Base-by-base conservation (phyloP, 1,140 invertebrate genomes). In the Calliphora vicina region DNA sequence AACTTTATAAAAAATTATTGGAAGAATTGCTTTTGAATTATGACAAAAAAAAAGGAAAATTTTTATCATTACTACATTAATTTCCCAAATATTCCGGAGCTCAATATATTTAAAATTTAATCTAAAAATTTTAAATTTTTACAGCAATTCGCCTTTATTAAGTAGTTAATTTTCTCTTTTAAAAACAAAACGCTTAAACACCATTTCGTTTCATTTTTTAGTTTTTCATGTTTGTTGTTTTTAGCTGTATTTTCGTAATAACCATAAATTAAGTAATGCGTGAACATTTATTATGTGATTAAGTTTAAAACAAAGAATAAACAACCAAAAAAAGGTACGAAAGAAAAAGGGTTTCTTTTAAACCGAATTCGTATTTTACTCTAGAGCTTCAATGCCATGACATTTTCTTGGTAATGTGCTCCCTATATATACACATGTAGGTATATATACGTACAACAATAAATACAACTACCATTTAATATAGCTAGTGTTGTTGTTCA, bases 221-320 rank as follows among this genome's bases (percentile, higher is more conserved):
- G 0, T 35, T 35, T 35, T 35, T 35, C 10, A 5, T 35, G 35
- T n/a, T n/a, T 57, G 50, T 57, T 67, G 57, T 67, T 67, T 3
- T 67, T 67, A 23, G 17, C 35, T 8, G 6, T 20, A 23, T 67
- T 67, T 57, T 67, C 23, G 74, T 43, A 78, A 42, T 78, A 78
- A 78, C 74, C 35, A 78, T 78, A 78, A 78, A 78, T 78, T 78
- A 78, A 78, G 74, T 78, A 78, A 78, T 78, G 74, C 74, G 35
- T 78, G 35, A 78, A 78, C 74, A 78, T 78, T 78, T 78, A 78
- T 78, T 78, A 78, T 78, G 74, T 78, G 74, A 78, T 78, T 78
- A 78, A 78, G 35, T 78, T 78, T 42, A 20, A 74, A 78, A 67
- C 17, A 67, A 67, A 67, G 17, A 67, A 67, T 20, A 67, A 3